A percentile compares a stretch with the other conserved stretches of the same genome.
Conservation (phyloP, 2,888 invertebrate genomes). For the Noctua janthe region DNA sequence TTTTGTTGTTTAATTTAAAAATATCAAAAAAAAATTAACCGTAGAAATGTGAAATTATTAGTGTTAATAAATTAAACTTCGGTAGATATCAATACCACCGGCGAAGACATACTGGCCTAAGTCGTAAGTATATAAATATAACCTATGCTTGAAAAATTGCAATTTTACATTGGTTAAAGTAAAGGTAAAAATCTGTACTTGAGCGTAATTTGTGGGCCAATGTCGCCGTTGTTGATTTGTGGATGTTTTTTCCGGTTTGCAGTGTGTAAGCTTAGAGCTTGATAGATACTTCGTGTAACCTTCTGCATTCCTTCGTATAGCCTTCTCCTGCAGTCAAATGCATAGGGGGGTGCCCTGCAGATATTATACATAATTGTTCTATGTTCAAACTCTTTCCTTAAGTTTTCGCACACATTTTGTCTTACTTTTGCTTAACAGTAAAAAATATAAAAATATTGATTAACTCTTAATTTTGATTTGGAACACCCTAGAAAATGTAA, state of each 20-base stretch:
- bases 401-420: slow-evolving; percentile 8
- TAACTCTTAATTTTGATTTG: not conserved
- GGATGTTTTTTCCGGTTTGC: slow-evolving; percentile 73
- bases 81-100: slow-evolving; percentile 73
- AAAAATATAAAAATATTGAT: not conserved
- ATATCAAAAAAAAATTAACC: slow-evolving; percentile 72
- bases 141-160: slow-evolving; percentile 67
- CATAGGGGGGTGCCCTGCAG: slow-evolving; percentile 13
- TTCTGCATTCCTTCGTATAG: slow-evolving; percentile 43
- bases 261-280: slow-evolving; percentile 70
- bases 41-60: slow-evolving; percentile 86
- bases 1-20: slow-evolving; percentile 66
- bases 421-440: not conserved
- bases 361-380: slow-evolving; percentile 8
- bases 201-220: slow-evolving; percentile 67
- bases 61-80: slow-evolving; percentile 69
- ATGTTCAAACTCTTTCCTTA: slow-evolving; percentile 28
- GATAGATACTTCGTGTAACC: slow-evolving; percentile 43
- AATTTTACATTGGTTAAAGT: slow-evolving; percentile 61
- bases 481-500: not conserved
- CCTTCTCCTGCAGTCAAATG: slow-evolving; percentile 40
- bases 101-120: slow-evolving; percentile 74
- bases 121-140: slow-evolving; percentile 81
- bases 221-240: slow-evolving; percentile 85
- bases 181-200: slow-evolving; percentile 50